Percentiles rank a stretch among this genome's conserved stretches.
phyloP scores from a whole-genome alignment of 2,888 invertebrate species.

The Lasioglossum figueresi region DNA sequence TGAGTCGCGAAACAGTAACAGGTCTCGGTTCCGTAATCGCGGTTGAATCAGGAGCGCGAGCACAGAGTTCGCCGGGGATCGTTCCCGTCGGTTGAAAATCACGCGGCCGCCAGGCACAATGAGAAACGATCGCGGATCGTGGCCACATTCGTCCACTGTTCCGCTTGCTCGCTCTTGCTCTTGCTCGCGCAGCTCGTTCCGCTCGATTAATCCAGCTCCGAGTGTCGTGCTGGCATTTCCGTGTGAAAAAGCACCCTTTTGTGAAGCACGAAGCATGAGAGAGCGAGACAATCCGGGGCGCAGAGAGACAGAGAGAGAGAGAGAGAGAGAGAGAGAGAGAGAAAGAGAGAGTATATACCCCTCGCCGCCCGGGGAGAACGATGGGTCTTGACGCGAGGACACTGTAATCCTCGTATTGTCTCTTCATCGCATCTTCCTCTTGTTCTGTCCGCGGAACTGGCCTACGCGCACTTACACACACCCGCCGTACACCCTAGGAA shows the following conservation, averaged over 20 bases:
- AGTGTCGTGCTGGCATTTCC: constrained; percentile 69
- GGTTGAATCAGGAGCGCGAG: constrained; percentile 38
- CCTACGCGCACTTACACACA: constrained; percentile 1
- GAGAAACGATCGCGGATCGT: constrained; percentile 61
- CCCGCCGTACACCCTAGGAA: constrained; percentile 13
- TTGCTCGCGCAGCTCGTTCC: constrained; percentile 59
- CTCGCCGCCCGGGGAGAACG: constrained; percentile 46
- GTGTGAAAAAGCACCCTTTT: constrained; percentile 71
- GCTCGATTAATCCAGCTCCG: constrained; percentile 70
- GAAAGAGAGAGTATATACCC: not conserved
- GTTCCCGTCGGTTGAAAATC: constrained; percentile 47
- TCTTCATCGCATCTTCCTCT: constrained; percentile 62
- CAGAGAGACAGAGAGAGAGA: not conserved
- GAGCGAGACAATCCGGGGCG: constrained; percentile 18
- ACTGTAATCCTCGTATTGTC: constrained; percentile 70
- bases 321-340: not conserved
- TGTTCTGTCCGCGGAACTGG: constrained; percentile 9
- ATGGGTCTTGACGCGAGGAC: constrained; percentile 62
- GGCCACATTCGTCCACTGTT: constrained; percentile 57
- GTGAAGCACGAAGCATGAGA: constrained; percentile 30
- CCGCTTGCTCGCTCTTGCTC: constrained; percentile 19
- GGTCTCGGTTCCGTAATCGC: constrained; percentile 46
- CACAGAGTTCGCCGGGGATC: constrained; percentile 36
- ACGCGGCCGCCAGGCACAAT: constrained; percentile 45
- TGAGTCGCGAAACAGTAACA: constrained; percentile 43